A percentile compares a stretch with the other conserved stretches of the same genome.
Evolutionary conservation across 1,140 invertebrate genomes (phyloP).

Genomic region (Diploscapter pachys): DNA sequence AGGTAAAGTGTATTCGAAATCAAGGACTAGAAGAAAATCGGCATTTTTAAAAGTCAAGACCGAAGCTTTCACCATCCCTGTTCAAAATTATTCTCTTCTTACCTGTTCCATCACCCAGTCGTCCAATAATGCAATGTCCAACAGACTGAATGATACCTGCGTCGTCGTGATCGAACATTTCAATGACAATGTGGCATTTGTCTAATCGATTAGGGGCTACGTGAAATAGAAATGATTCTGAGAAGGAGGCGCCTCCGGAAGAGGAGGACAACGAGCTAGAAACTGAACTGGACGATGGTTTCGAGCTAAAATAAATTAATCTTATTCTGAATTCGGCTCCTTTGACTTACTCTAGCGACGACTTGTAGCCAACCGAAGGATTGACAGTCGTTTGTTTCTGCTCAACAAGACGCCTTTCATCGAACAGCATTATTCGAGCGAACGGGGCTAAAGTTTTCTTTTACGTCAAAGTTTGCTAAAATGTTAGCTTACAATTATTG

Average conservation of each 20-base stretch:
- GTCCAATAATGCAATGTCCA: conserved; percentile 41
- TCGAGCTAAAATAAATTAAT: conserved; percentile 19
- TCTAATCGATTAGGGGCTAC: conserved; percentile 37
- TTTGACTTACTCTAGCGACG: conserved; percentile 26
- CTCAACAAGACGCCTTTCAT: conserved; percentile 36
- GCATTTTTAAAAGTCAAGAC: not conserved
- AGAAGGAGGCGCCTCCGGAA: conserved; percentile 35
- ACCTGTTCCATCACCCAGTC: conserved; percentile 28
- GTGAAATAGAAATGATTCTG: conserved; percentile 42
- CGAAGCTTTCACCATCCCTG: not conserved
- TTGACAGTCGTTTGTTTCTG: conserved; percentile 44
- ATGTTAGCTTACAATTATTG: conserved; percentile 33
- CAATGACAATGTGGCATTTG: conserved; percentile 40
- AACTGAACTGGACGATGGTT: conserved; percentile 37
- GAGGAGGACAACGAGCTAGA: conserved; percentile 34
- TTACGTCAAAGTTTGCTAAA: not conserved
- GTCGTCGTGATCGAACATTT: conserved; percentile 38
- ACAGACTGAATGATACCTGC: conserved; percentile 20
- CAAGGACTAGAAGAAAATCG: not conserved
- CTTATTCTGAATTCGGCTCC: not conserved
- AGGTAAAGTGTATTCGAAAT: not conserved
- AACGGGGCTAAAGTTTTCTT: conserved; percentile 33
- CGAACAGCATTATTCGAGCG: conserved; percentile 42
- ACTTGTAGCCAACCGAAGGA: conserved; percentile 27
- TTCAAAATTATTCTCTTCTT: not conserved